Evolutionary conservation across 2,113 vertebrate genomes (phyloP), one percentile per base, ranked within the genome.

Genomic region (Daboia siamensis): DNA sequence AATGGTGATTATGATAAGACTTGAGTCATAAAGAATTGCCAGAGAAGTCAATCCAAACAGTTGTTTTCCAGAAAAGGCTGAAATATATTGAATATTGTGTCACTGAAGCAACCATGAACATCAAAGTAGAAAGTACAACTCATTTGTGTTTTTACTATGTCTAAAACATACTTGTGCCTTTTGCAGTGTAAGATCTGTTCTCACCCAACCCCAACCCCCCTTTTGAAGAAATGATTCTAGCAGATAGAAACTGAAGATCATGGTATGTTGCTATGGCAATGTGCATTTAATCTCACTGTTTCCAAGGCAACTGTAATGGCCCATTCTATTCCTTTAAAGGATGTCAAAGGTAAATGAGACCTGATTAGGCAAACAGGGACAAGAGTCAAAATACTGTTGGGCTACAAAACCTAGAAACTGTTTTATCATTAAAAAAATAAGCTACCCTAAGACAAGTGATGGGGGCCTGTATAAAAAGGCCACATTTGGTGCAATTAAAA

Each of bases 261-360:
- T 96, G 96, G 97, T 97, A 98, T 96, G 97, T 98, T 98, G 96
- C 97, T 96, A 98, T 97, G 96, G 98, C 96, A 97, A 98, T 97
- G 95, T 96, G 96, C 97, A 97, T 97, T 97, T 98, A 96, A 97
- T 95, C 96, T 96, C 94, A 8, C 95, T 96, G 97, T 98, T 97
- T 97, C 98, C 96, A 98, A 96, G 94, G 96, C 94, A 98, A 98
- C 97, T 93, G 96, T 97, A 97, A 98, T 97, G 95, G 97, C 97
- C 98, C 96, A 97, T 97, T 98, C 97, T 95, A 96, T 95, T 97
- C 96, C 96, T 97, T 95, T 97, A 97, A 98, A 97, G 96, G 97
- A 97, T 97, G 98, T 97, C 97, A 97, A 97, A 97, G 97, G 97
- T 98, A 97, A 98, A 97, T 97, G 97, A 98, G 97, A 95, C 92